These are phyloP conservation scores for Coregonus suidteri DNA, from an alignment of 2,797 vertebrate genomes.

Conservation along the genomic window DNA sequence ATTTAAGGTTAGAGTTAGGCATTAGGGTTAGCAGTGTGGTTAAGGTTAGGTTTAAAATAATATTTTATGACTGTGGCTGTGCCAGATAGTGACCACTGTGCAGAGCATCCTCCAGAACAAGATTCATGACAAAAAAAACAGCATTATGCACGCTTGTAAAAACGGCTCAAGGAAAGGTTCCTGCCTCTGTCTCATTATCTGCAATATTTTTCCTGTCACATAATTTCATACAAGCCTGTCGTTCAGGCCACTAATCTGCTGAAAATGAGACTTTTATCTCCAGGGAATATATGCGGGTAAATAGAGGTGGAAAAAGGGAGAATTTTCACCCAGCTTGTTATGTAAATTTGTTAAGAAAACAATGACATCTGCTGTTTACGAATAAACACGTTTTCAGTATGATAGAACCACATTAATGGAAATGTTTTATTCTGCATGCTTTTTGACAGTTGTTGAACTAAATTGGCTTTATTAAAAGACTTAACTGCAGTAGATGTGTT, in stretches of 20 bases:
- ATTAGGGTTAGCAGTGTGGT: too few relatives aligned
- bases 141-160: not conserved
- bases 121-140: too few relatives aligned
- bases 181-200: slow-evolving; percentile 34
- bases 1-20: too few relatives aligned
- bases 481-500: slow-evolving; percentile 24
- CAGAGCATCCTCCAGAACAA: too few relatives aligned
- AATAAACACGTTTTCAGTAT: slow-evolving; percentile 46
- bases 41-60: too few relatives aligned
- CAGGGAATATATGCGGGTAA: slow-evolving; percentile 20
- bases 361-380: slow-evolving; percentile 58
- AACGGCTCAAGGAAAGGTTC: slow-evolving; percentile 11
- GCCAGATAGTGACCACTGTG: too few relatives aligned
- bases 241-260: slow-evolving; percentile 41
- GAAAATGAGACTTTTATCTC: slow-evolving; percentile 44
- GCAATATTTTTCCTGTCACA: slow-evolving; percentile 45
- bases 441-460: slow-evolving; percentile 39
- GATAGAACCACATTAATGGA: slow-evolving; percentile 41
- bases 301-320: slow-evolving; percentile 47
- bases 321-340: slow-evolving; percentile 43
- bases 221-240: slow-evolving; percentile 32
- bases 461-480: slow-evolving; percentile 42
- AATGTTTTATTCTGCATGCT: slow-evolving; percentile 35
- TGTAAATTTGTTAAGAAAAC: slow-evolving; percentile 57
- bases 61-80: too few relatives aligned